phyloP scores from a whole-genome alignment of 2,888 invertebrate genomes.

The Drosophila pegasa region DNA sequence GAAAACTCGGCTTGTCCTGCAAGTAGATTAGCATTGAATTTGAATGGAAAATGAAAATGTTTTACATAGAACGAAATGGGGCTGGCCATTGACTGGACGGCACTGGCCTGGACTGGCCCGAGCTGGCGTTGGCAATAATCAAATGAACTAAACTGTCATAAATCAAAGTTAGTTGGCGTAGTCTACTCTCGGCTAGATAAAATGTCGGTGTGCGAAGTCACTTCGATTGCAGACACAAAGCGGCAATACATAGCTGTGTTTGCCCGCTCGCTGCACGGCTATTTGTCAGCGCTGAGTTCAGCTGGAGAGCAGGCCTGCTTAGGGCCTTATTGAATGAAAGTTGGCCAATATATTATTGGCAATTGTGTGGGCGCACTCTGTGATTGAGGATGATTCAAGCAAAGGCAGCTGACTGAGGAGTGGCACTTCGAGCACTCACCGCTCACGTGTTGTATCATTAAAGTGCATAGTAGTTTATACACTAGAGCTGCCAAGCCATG shows the following conservation, averaged over 20 bases:
- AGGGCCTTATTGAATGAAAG: background rate
- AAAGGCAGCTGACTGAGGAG: no score
- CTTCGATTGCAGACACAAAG: slow-evolving; percentile 13
- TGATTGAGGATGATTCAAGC: background rate
- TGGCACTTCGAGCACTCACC: background rate
- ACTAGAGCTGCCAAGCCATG: no score
- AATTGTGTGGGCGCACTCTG: background rate
- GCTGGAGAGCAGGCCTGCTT: slow-evolving; percentile 5
- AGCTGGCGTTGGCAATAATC: slow-evolving; percentile 56
- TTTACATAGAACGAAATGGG: slow-evolving; percentile 48
- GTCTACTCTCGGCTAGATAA: slow-evolving; percentile 58
- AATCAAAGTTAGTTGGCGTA: slow-evolving; percentile 69
- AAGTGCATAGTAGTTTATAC: no score
- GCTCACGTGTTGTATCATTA: background rate
- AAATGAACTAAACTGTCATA: slow-evolving; percentile 76
- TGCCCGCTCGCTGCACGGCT: background rate
- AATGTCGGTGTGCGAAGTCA: slow-evolving; percentile 42
- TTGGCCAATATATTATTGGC: background rate
- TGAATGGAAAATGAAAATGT: slow-evolving; percentile 76
- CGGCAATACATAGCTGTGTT: slow-evolving; percentile 9
- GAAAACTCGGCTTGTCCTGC: slow-evolving; percentile 64
- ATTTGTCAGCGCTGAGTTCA: slow-evolving; percentile 37
- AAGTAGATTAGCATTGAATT: slow-evolving; percentile 78
- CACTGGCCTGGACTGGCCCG: background rate
- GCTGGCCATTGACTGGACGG: slow-evolving; percentile 20